Evolutionary conservation across 2,888 invertebrate species (phyloP), one percentile per base, ranked within the genome.

Genomic region (Therioaphis trifolii): DNA sequence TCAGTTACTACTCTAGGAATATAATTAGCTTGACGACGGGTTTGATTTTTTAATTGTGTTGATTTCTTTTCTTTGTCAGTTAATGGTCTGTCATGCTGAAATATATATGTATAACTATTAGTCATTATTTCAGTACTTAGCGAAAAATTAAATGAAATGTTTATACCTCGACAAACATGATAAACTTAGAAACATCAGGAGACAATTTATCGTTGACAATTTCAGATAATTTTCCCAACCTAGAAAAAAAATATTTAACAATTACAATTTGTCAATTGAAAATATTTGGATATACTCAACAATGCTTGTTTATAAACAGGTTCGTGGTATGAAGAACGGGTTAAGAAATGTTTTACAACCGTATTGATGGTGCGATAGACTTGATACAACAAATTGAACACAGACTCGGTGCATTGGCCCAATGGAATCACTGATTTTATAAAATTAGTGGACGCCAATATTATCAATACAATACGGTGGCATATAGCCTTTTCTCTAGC

Each of bases 1-100:
- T 92, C 92, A 69, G 91, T 90, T 78, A 93, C 91, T 0, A 93
- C 90, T 72, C 91, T 90, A 12, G 93, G 93, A 86, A 93, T 92
- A 27, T 91, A 89, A 86, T 91, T 91, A 0, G 92, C 92, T 87
- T 93, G 86, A 43, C 87, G 87, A 35, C 85, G 86, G 5, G 86
- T 86, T 79, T 87, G 86, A 3, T 86, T 86, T 74, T 90, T 89
- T 78, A 89, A 85, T 21, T 87, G 86, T 71, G 86, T 86, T 18
- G 88, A 85, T 84, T 89, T 87, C 18, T 87, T 86, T 85, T 88
- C 89, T 78, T 87, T 88, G 4, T 85, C 86, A 76, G 84, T 80
- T 35, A 82, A 66, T 35, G 82, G 82, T 72, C 85, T 85, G 21
- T 85, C 85, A 18, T 85, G 79, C 85, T 85, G 27, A 52, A 76